These are phyloP conservation scores for Metopolophium dirhodum DNA, from an alignment of 1,140 invertebrate species.

Conservation along the genomic window DNA sequence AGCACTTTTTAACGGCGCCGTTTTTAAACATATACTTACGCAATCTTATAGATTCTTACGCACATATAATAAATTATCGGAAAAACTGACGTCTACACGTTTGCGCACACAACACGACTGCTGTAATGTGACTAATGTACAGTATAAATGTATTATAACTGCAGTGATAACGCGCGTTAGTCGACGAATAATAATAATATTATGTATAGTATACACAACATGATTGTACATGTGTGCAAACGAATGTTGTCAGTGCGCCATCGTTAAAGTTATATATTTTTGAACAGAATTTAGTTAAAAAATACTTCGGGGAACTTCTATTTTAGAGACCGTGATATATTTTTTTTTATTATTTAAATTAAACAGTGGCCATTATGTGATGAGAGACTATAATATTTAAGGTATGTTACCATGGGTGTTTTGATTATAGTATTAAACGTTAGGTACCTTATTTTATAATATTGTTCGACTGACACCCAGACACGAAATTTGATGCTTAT, in stretches of 20 bases:
- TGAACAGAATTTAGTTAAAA: not conserved
- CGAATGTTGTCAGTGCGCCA: not conserved
- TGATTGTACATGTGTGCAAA: not conserved
- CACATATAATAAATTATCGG: constrained; percentile 28
- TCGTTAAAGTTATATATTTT: not conserved
- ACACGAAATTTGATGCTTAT: not conserved
- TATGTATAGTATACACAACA: not conserved
- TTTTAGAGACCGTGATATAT: not conserved
- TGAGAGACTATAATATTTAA: not conserved
- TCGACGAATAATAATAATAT: not conserved
- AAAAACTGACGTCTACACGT: not conserved
- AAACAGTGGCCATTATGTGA: not conserved
- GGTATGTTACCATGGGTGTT: not conserved
- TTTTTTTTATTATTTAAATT: not conserved
- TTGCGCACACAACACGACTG: constrained; percentile 7
- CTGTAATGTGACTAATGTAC: not conserved
- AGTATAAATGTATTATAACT: too few relatives aligned
- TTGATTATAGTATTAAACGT: not conserved
- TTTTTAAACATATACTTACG: constrained; percentile 18
- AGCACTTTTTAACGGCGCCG: not conserved
- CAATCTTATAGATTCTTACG: constrained; percentile 1
- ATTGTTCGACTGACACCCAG: not conserved
- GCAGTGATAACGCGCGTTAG: not conserved
- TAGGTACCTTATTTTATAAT: not conserved
- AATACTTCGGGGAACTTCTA: not conserved